Base-by-base conservation (phyloP, 1,140 invertebrate species). In the Drosophila busckii region DNA sequence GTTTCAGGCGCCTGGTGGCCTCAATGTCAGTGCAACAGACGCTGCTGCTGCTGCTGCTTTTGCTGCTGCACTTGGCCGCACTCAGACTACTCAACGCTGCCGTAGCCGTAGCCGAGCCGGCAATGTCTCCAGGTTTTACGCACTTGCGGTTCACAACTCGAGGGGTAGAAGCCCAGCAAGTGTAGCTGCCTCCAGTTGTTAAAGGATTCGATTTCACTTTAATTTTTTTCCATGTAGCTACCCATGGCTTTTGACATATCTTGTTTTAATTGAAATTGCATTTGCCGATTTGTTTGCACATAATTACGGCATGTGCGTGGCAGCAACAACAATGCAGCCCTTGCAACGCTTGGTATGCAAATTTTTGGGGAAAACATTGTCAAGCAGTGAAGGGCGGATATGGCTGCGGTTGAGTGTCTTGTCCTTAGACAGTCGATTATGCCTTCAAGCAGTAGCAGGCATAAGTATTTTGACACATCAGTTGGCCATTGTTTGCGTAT, bases 191-290 rank as follows among this genome's bases (percentile, higher is more conserved):
- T 50, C 26, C 37, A 63, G 59, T 54, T 55, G 54, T 60, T 55
- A 45, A 48, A 54, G 52, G 65, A 62, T 82, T 82, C 75, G 75
- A 82, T 82, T 82, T 82, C 75, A 82, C 75, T 82, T 75, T 66
- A 67, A 41, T 22, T n/a, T n/a, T 7, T 10, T 20, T 20, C 20
- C n/a, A 25, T 9, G 16, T 42, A 28, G 16, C 22, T n/a, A n/a
- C 20, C 22, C 12, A 6, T 26, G 25, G 12, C 19, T 20, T 10
- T 16, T 23, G 37, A 7, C 34, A 22, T 17, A 31, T 38, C 9
- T n/a, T 23, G 34, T 41, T 26, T 63, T 82, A 82, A 82, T 82
- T 82, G 75, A 70, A 82, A 82, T 82, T 82, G 58, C 63, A 78
- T 78, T 78, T 80, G 58, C 45, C 42, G 62, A 45, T 80, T 82